Base-by-base conservation (phyloP, 92 coral and sea anemone genomes). In the Porites rus region DNA sequence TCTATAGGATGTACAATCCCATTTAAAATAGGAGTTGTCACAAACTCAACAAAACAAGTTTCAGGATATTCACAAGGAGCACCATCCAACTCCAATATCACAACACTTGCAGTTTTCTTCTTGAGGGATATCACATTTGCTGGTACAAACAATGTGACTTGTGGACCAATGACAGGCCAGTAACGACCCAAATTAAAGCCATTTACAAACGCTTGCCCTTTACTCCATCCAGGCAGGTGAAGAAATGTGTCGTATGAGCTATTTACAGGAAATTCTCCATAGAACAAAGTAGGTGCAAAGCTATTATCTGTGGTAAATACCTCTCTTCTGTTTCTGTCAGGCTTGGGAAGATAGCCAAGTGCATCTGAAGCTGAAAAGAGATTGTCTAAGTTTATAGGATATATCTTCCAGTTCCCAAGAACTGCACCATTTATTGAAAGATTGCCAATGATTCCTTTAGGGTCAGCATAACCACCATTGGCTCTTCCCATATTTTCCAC, bases 151-250 rank as follows among this genome's bases (percentile, higher is more conserved):
- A 96, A 28, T 20, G 94, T 93, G 79, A 93, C 79, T 75, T 96
- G 98, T 20, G 99, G 99, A 25, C 99, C 99, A 60, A 72, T 93
- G 1, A 74, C 87, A 38, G 99, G 99, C 99, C 99, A 96, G 85
- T 96, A 96, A 12, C 98, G 92, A 18, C 98, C 98, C 10, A 96
- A 80, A 79, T 96, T 94, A 62, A 94, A 80, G 10, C 96, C 96
- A 87, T 96, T 96, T n/a, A 96, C 88, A 80, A 92, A 96, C 11
- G 92, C 98, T 46, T 95, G 96, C 10, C 98, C 98, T 88, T 96
- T 96, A 64, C 63, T 73, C 98, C 98, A 96, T 62, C 96, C 92
- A 69, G 95, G 91, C 3, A 96, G 91, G 53, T 88, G 89, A 56
- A 96, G 95, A 86, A 88, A 96, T 0, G 95, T 86, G 66, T 96